These are phyloP conservation scores for Pedionomus torquatus DNA, from an alignment of 2,113 vertebrate species.

Conservation along the genomic window DNA sequence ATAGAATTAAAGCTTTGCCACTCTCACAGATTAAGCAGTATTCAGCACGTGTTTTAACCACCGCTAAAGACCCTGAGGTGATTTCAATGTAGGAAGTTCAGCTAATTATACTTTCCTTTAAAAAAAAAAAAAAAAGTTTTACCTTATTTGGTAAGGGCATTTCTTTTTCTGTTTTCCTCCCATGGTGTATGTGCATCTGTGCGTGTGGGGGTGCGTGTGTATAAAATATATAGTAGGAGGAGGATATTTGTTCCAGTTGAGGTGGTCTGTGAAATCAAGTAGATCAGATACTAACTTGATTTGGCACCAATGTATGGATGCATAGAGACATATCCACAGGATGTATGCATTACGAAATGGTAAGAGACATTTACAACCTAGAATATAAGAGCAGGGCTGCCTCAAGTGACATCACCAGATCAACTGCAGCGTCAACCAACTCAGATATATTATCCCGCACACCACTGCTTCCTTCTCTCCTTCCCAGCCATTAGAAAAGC, in stretches of 20 bases:
- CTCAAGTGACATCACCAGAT: constrained; percentile 83
- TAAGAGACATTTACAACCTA: constrained; percentile 81
- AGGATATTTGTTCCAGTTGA: constrained; percentile 64
- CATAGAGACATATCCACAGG: constrained; percentile 67
- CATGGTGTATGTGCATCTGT: not conserved
- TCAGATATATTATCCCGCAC: constrained; percentile 71
- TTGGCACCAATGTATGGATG: constrained; percentile 74
- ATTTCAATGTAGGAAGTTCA: not conserved
- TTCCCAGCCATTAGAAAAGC: constrained; percentile 50
- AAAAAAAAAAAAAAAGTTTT: not conserved
- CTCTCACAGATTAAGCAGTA: not conserved
- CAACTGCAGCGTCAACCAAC: constrained; percentile 75
- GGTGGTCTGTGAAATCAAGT: constrained; percentile 71
- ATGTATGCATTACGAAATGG: constrained; percentile 76
- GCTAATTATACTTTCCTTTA: not conserved
- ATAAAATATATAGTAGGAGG: constrained; percentile 36
- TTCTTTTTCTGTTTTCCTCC: not conserved
- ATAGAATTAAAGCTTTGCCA: not conserved
- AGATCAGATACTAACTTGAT: constrained; percentile 71
- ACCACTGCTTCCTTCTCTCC: constrained; percentile 43
- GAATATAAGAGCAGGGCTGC: constrained; percentile 77
- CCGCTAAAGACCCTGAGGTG: not conserved
- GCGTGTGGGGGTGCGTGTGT: not conserved
- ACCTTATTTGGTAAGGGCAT: not conserved
- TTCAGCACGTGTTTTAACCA: not conserved